Evolutionary conservation across 2,113 vertebrate genomes (phyloP), one percentile per base, ranked within the genome.

Genomic region (Coptodon rendalli): DNA sequence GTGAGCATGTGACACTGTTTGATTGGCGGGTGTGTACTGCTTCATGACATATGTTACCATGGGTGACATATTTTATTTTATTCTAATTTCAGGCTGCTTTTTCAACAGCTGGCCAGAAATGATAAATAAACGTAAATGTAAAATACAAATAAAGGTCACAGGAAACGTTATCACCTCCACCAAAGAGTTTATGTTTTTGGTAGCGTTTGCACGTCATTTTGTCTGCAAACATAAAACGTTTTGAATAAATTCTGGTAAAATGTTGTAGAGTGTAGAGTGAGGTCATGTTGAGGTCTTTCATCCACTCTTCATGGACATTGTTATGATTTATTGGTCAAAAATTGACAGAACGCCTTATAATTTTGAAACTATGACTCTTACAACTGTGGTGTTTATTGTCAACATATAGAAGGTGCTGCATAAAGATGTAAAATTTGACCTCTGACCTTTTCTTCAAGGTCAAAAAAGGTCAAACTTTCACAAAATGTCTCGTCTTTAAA

Each of bases 11-110:
- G 43, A 19, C 9, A 4, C 24, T 0, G 40, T 73, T 76, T 76
- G 14, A 76, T 31, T 31, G 14, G 24, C 22, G 0, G 24, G 8
- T 76, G 71, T 29, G 24, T 19, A 48, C 16, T 6, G 71, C 43
- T 50, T 76, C 27, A 31, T 50, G 43, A 50, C 22, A 71, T 43
- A 0, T 13, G 38, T 27, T 43, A 43, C 66, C 66, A 71, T 45
- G 66, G 38, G 12, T 71, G 66, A 71, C n/a, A 31, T 31, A 48
- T 76, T 76, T 76, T 19, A 76, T 48, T 76, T 12, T 50, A 76
- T 0, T 50, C 40, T 5, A 29, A 73, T 48, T 50, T 31, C 43
- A 50, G 2, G 43, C 22, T 31, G 24, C 0, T 0, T 2, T 76
- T 19, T 76, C 71, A 76, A 10, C 24, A 76, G 22, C 68, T 48